Evolutionary conservation across 2,113 vertebrate species (phyloP), one percentile per base, ranked within the genome.

Genomic region (Ailuropoda melanoleuca): DNA sequence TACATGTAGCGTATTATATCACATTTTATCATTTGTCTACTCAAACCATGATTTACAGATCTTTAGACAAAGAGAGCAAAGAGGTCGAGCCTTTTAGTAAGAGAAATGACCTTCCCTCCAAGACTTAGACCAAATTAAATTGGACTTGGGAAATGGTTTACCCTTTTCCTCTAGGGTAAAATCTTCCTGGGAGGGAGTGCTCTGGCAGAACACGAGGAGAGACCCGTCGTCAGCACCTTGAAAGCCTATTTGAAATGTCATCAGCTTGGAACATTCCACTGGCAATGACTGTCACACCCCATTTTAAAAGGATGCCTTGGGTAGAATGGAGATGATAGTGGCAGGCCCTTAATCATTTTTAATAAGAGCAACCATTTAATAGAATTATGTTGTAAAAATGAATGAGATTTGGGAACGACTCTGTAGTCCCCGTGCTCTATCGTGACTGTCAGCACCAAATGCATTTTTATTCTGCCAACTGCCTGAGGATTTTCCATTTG

Each of bases 81-180:
- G 24, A 80, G 14, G 24, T 53, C 88, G 64, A 87, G 89, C 23
- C 53, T 94, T 92, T 62, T 77, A 90, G 95, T 92, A 84, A 96
- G 97, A 77, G 96, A 92, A 98, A 96, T 96, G 97, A 98, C 97
- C 96, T 96, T 98, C 96, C 96, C 89, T 98, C 85, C 88, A 95
- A 98, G 98, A 97, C 93, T 55, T 90, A 86, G 66, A 91, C 93
- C 93, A 26, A 96, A 98, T 96, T 90, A 95, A 97, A 91, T 70
- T 97, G 92, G 97, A 96, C 84, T 95, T 94, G 90, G 88, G 97
- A 75, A 98, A 96, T 93, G 97, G 95, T 97, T 97, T 97, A 77
- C 94, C 77, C 93, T 97, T 96, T 9, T 66, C 58, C 66, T 91
- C 58, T 34, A 21, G 92, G 96, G 64, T 86, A 88, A 43, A 50